A percentile compares a stretch with the other conserved stretches of the same genome.
Evolutionary conservation across 2,888 invertebrate species (phyloP).

Genomic region (Drosophila algonquin): DNA sequence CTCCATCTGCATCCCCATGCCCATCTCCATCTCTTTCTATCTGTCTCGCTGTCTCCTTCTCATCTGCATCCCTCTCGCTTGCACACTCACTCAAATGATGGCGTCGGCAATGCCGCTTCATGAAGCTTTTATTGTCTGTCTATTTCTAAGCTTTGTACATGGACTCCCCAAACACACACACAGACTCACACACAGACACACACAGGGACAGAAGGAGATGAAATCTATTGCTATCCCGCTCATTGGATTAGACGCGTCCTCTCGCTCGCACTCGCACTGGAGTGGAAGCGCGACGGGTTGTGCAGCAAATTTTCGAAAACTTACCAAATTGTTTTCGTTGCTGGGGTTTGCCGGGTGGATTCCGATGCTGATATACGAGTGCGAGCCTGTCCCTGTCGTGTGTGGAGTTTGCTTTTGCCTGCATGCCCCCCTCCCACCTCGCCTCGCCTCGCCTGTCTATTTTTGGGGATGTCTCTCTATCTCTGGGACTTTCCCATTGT

Average conservation of each 20-base stretch:
- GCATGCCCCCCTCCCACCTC: too few relatives aligned
- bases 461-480: conserved; percentile 58
- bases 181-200: conserved; percentile 23
- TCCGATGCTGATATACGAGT: conserved; percentile 78
- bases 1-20: neutral
- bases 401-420: conserved; percentile 27
- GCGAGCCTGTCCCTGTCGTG: conserved; percentile 6
- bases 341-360: conserved; percentile 79
- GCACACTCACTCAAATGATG: conserved; percentile 55
- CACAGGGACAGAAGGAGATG: conserved; percentile 6
- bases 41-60: conserved; percentile 13
- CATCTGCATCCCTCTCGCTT: conserved; percentile 40
- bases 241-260: conserved; percentile 61
- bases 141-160: conserved; percentile 79
- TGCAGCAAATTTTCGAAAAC: conserved; percentile 78
- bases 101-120: conserved; percentile 64
- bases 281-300: conserved; percentile 32
- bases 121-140: conserved; percentile 81
- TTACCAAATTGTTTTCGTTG: conserved; percentile 81
- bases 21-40: neutral
- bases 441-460: conserved; percentile 31
- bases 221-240: conserved; percentile 61
- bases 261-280: conserved; percentile 25
- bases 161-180: conserved; percentile 52
- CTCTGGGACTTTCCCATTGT: conserved; percentile 19